Evolutionary conservation across 2,888 invertebrate genomes (phyloP).

Genomic region (Cacoxenus indagator): DNA sequence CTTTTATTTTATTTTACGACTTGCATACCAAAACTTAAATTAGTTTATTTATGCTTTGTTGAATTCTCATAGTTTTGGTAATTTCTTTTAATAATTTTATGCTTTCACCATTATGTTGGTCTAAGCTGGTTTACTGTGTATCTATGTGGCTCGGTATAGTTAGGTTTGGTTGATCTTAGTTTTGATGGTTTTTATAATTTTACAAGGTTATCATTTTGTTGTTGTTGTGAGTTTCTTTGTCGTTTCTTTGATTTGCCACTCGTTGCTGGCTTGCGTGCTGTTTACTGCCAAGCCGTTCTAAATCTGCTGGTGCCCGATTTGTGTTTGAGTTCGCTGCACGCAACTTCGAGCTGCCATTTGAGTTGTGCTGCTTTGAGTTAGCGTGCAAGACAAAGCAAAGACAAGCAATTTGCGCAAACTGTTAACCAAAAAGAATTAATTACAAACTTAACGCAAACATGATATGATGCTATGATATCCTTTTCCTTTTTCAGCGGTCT

Average conservation of each 20-base stretch:
- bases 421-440: constrained; percentile 63
- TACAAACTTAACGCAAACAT: constrained; percentile 50
- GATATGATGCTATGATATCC: neutral
- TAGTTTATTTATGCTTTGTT: constrained; percentile 62
- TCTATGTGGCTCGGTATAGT: neutral
- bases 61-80: constrained; percentile 41
- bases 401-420: constrained; percentile 59
- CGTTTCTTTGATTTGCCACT: neutral
- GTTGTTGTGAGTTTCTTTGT: neutral
- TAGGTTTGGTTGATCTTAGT: constrained; percentile 25
- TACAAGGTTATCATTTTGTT: neutral
- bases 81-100: constrained; percentile 49
- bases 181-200: constrained; percentile 20
- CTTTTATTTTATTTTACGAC: constrained; percentile 18
- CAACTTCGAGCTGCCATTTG: too few relatives aligned
- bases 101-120: constrained; percentile 38
- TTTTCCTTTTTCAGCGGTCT: neutral
- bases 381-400: constrained; percentile 47
- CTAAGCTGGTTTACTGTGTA: constrained; percentile 32
- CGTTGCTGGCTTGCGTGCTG: neutral
- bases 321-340: constrained; percentile 8
- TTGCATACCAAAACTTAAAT: constrained; percentile 49
- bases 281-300: neutral
- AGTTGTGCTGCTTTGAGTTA: constrained; percentile 48
- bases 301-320: neutral